Base-by-base conservation (phyloP, 2,113 vertebrate species). In the Corythoichthys intestinalis region DNA sequence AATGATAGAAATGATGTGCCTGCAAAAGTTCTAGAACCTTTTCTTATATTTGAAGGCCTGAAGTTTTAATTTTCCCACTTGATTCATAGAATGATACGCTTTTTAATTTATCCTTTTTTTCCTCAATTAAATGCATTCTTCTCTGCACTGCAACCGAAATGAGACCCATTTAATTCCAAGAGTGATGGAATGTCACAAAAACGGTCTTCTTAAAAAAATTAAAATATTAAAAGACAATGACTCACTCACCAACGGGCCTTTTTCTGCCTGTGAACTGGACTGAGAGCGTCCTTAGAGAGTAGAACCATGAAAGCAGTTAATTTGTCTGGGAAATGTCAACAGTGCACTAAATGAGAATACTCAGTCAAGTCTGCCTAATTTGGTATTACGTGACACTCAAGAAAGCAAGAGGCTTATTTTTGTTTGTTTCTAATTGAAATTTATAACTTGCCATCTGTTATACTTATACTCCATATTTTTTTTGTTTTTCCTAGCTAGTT, bases 311-410 rank as follows among this genome's bases (percentile, higher is more conserved):
- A 77, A 80, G 84, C 69, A 70, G 71, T 77, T 72, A 61, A 63
- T 78, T 81, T 60, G 63, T 57, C 61, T 61, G 63, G 74, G 70
- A 82, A 84, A 85, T 80, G 80, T 86, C 80, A 85, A 73, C 37
- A 20, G 69, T 35, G 41, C 41, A 41, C 64, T 67, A 85, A 83
- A 85, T 81, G 78, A 85, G 79, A 77, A 80, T 77, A 72, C 73
- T 78, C 76, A 71, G 75, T 82, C 70, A 82, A 71, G 54, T 84
- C 67, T 15, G 48, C 65, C 52, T 83, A 67, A 74, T 77, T 50
- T 15, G 67, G 61, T 54, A 59, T 12, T 74, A 74, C 69, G 65
- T 67, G 44, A 58, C 37, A 44, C 54, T 1, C 46, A 68, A 6
- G 11, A 54, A 13, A 15, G 62, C 67, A 41, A 10, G 20, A 50